Evolutionary conservation across 2,888 invertebrate species (phyloP).

Genomic region (Carabus problematicus): DNA sequence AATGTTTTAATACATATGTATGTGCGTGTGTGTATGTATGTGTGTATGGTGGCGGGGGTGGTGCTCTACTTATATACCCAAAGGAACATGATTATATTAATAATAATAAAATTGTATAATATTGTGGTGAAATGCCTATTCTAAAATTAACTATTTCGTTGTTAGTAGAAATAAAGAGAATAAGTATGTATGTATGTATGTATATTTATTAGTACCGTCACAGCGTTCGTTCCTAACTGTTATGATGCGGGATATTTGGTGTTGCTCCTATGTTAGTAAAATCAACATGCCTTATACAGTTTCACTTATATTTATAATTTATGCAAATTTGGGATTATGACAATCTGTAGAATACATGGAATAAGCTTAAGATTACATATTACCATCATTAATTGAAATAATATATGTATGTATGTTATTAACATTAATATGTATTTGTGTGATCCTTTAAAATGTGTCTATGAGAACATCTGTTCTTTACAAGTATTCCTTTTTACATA

Average conservation of each 20-base stretch:
- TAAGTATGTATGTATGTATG: not conserved
- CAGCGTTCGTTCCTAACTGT: slow-evolving; percentile 22
- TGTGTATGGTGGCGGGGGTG: too few relatives aligned
- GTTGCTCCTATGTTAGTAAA: slow-evolving; percentile 7
- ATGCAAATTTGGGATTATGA: slow-evolving; percentile 9
- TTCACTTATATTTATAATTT: slow-evolving; percentile 1
- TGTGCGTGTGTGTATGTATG: too few relatives aligned
- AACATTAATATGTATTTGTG: slow-evolving; percentile 13
- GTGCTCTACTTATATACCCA: too few relatives aligned
- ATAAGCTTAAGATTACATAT: slow-evolving; percentile 14
- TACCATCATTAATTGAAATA: not conserved
- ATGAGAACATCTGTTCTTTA: slow-evolving; percentile 6
- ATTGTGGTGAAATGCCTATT: slow-evolving; percentile 8
- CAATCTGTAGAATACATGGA: slow-evolving; percentile 11
- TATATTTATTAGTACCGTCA: slow-evolving; percentile 27
- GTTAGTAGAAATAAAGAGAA: slow-evolving; percentile 30
- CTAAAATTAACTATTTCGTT: slow-evolving; percentile 35
- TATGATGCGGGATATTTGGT: slow-evolving; percentile 34
- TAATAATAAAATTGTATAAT: too few relatives aligned
- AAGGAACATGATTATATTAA: too few relatives aligned
- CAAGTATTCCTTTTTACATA: slow-evolving; percentile 29
- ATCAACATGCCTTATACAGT: not conserved
- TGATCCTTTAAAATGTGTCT: slow-evolving; percentile 1
- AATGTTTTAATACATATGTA: too few relatives aligned
- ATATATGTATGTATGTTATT: too few relatives aligned